A percentile compares a stretch with the other conserved stretches of the same genome.
Conservation (phyloP, 1,140 invertebrate species). For the Tetranychus urticae region DNA sequence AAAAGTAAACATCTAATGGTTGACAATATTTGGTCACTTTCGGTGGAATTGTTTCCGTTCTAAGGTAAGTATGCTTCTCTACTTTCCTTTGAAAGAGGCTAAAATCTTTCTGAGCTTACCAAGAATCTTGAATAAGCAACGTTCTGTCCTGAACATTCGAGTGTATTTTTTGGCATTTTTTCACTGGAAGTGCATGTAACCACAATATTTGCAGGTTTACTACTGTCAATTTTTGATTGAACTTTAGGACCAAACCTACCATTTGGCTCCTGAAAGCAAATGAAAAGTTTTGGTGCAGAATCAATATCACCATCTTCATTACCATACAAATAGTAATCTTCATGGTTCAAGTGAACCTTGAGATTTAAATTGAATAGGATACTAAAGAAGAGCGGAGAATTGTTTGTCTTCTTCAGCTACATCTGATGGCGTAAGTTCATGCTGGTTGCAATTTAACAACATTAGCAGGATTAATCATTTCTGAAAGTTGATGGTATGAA, state of each 20-base stretch:
- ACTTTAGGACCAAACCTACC: not conserved
- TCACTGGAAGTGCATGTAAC: not conserved
- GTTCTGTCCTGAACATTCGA: not conserved
- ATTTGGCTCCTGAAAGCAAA: not conserved
- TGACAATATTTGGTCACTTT: too few species aligned
- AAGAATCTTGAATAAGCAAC: not conserved
- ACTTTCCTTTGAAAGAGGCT: not conserved
- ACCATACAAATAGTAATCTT: too few species aligned
- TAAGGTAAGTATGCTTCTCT: not conserved
- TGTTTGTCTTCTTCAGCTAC: too few species aligned
- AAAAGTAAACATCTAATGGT: too few species aligned
- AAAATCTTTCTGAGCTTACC: not conserved
- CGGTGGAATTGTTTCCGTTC: not conserved
- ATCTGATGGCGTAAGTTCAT: too few species aligned
- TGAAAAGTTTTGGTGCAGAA: not conserved
- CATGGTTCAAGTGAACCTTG: too few species aligned
- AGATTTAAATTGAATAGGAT: not conserved
- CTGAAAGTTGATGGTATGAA: too few species aligned
- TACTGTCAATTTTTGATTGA: not conserved
- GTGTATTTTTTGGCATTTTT: not conserved
- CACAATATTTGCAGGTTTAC: not conserved
- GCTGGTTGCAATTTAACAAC: too few species aligned
- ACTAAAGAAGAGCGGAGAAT: too few species aligned
- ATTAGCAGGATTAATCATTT: too few species aligned
- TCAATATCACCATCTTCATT: too few species aligned